Conservation (phyloP, 2,888 invertebrate species). For the Seladonia tumulorum region DNA sequence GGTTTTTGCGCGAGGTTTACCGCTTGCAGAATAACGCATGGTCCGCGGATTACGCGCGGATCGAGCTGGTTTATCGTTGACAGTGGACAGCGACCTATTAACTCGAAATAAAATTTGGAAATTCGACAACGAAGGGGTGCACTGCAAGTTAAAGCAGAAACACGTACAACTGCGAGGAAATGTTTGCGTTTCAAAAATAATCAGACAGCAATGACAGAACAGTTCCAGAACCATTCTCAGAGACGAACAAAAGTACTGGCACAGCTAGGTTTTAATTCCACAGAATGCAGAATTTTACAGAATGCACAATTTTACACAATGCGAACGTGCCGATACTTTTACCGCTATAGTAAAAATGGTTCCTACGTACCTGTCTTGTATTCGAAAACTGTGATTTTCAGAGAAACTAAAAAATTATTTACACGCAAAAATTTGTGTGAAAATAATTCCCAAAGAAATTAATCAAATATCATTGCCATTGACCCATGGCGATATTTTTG, state of each 20-base stretch:
- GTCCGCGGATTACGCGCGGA: constrained; percentile 27
- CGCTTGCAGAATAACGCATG: constrained; percentile 29
- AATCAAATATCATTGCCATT: not conserved
- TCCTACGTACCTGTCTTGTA: too few relatives aligned
- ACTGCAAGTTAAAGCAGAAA: not conserved
- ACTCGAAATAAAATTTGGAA: constrained; percentile 16
- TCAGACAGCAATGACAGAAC: not conserved
- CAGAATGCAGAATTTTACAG: too few relatives aligned
- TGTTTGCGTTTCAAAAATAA: not conserved
- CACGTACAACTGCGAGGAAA: not conserved
- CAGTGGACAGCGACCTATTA: constrained; percentile 30
- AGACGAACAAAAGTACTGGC: not conserved
- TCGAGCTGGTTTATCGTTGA: constrained; percentile 24
- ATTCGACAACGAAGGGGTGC: not conserved
- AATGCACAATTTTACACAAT: too few relatives aligned
- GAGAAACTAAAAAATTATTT: not conserved
- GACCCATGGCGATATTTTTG: not conserved
- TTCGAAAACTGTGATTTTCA: not conserved
- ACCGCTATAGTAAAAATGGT: too few relatives aligned
- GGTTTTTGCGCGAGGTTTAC: constrained; percentile 30
- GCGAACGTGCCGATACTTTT: too few relatives aligned
- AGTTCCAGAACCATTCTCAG: not conserved
- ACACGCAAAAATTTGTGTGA: not conserved
- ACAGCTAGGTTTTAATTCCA: not conserved
- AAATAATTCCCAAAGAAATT: not conserved